Percentiles rank a stretch among this genome's conserved stretches.
phyloP scores from a whole-genome alignment of 2,113 vertebrate species.

The Scomber scombrus region DNA sequence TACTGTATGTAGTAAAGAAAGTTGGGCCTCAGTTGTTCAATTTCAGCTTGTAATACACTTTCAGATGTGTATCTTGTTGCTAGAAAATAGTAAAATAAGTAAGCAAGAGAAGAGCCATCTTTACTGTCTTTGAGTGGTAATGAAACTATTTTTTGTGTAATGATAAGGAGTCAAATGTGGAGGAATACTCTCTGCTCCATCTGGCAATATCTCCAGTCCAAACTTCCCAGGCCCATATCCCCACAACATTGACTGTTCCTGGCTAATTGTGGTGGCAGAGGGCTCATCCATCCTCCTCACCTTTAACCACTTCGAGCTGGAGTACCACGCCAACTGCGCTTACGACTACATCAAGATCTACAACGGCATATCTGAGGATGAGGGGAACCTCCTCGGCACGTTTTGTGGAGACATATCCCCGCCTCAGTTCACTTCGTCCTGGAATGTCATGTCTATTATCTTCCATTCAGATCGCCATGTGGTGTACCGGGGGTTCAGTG shows the following conservation, averaged over 20 bases:
- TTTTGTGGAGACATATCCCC: constrained; percentile 92
- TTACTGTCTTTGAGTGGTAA: constrained; percentile 22
- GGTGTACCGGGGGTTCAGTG: constrained; percentile 90
- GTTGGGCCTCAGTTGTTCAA: constrained; percentile 48
- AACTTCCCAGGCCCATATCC: constrained; percentile 95
- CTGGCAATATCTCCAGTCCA: constrained; percentile 94
- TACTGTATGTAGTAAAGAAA: constrained; percentile 27
- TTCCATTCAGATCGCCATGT: constrained; percentile 96
- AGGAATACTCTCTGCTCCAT: constrained; percentile 92
- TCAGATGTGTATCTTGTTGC: constrained; percentile 22
- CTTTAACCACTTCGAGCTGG: constrained; percentile 93
- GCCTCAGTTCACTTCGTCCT: constrained; percentile 93
- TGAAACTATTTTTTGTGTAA: constrained; percentile 16
- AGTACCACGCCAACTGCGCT: constrained; percentile 89
- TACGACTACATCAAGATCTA: constrained; percentile 98
- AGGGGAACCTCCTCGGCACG: constrained; percentile 93
- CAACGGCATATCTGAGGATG: constrained; percentile 90
- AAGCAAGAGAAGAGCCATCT: background rate
- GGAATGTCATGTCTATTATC: constrained; percentile 95
- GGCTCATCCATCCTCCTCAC: constrained; percentile 94
- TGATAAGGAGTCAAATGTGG: constrained; percentile 94
- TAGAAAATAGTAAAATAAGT: constrained; percentile 11
- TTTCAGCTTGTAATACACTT: constrained; percentile 48
- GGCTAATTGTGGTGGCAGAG: constrained; percentile 96
- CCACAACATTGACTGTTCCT: constrained; percentile 91